A percentile compares a stretch with the other conserved stretches of the same genome.
Conservation (phyloP, 2,113 vertebrate species). For the rat (Rattus norvegicus) region GRCr8 NC_086025.1:541001-541500, state of each 20-base stretch:
- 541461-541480: background rate
- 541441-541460: background rate
- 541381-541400: background rate
- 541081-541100: background rate
- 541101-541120: background rate
- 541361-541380: background rate
- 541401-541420: background rate
- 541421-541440: background rate
- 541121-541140: background rate
- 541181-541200: too few relatives aligned
- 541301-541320: too few relatives aligned
- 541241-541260: background rate
- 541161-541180: too few relatives aligned
- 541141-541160: too few relatives aligned
- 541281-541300: background rate
- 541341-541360: background rate
- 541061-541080: background rate
- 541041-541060: background rate
- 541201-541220: too few relatives aligned
- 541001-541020: background rate
- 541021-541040: too few relatives aligned
- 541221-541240: too few relatives aligned
- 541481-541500: too few relatives aligned
- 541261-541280: background rate
- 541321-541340: background rate